Evolutionary conservation across 2,797 vertebrate genomes (phyloP).

Genomic region (Anas bahamensis): DNA sequence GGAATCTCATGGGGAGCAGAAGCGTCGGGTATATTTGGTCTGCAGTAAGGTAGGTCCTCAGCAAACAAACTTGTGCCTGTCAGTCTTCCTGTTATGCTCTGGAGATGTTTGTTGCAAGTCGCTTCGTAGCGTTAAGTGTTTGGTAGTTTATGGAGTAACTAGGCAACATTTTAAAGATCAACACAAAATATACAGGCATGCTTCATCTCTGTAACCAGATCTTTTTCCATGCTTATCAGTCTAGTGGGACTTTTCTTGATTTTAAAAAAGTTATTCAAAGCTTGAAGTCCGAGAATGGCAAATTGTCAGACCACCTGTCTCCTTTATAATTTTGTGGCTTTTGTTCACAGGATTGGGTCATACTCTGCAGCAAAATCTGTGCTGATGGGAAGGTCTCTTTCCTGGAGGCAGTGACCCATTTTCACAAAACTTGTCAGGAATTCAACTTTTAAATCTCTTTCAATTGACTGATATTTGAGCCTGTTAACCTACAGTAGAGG

Average conservation of each 20-base stretch:
- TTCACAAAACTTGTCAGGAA: neutral
- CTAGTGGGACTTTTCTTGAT: neutral
- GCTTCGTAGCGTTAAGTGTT: slow-evolving; percentile 1
- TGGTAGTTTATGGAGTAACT: slow-evolving; percentile 42
- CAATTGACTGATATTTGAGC: neutral
- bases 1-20: neutral
- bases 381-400: neutral
- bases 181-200: slow-evolving; percentile 4
- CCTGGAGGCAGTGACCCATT: neutral
- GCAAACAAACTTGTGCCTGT: slow-evolving; percentile 55
- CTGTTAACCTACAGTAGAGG: slow-evolving; percentile 8
- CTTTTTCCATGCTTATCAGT: neutral
- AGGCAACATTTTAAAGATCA: slow-evolving; percentile 56
- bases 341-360: neutral
- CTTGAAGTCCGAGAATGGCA: neutral
- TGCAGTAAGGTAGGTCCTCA: neutral
- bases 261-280: neutral
- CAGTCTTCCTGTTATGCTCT: neutral
- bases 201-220: slow-evolving; percentile 33
- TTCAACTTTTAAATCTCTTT: slow-evolving; percentile 16
- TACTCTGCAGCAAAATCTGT: neutral
- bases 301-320: neutral
- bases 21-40: neutral
- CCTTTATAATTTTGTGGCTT: neutral
- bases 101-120: slow-evolving; percentile 2